Conservation (phyloP, 1,140 invertebrate species). For the Phenacoccus solenopsis region DNA sequence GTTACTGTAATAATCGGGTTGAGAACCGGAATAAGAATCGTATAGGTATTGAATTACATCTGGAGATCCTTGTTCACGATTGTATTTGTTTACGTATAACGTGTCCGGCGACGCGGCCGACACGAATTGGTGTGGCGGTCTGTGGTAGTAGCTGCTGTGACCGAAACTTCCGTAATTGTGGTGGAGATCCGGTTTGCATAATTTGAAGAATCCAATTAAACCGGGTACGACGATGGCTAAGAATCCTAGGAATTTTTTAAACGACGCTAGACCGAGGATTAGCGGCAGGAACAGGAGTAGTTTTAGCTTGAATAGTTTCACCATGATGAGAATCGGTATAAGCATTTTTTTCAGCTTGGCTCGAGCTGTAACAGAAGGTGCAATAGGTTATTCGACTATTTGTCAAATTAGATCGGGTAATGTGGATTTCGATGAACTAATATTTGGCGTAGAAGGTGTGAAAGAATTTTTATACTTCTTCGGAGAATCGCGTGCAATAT, state of each 20-base stretch:
- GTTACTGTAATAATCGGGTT: slow-evolving; percentile 6
- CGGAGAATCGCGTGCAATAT: no score
- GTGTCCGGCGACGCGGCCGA: neutral
- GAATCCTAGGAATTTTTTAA: slow-evolving; percentile 68
- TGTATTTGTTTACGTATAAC: slow-evolving; percentile 38
- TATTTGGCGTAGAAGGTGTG: no score
- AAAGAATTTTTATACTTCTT: no score
- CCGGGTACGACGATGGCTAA: slow-evolving; percentile 59
- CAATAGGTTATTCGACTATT: no score
- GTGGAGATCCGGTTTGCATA: slow-evolving; percentile 45
- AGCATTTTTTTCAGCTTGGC: slow-evolving; percentile 67
- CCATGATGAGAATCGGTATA: slow-evolving; percentile 60
- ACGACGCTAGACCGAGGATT: slow-evolving; percentile 63
- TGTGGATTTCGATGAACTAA: no score
- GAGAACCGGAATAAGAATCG: slow-evolving; percentile 6
- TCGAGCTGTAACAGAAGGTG: slow-evolving; percentile 47
- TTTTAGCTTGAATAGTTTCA: slow-evolving; percentile 74
- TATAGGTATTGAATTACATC: slow-evolving; percentile 14
- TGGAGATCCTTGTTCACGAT: slow-evolving; percentile 31
- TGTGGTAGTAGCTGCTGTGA: slow-evolving; percentile 35
- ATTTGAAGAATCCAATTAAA: slow-evolving; percentile 65
- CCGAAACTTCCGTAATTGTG: slow-evolving; percentile 34
- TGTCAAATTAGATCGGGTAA: no score
- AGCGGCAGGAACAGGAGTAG: slow-evolving; percentile 63
- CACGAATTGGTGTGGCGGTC: slow-evolving; percentile 23